Evolutionary conservation across 2,888 invertebrate species (phyloP), one percentile per base, ranked within the genome.

Genomic region (Lithodes maja): DNA sequence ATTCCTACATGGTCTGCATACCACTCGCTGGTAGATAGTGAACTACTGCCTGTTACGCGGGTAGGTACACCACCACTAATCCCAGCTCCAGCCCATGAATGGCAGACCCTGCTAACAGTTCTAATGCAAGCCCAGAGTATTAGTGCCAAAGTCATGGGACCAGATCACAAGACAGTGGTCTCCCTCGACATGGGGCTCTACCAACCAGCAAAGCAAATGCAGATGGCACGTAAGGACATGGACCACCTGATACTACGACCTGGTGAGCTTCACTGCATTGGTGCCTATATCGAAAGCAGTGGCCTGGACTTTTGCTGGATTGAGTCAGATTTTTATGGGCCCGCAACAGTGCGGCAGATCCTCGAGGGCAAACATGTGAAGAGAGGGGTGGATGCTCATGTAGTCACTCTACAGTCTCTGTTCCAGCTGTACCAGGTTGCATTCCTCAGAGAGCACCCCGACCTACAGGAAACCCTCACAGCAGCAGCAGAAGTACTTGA

Each of bases 1-100:
- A 78, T 78, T 78, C 78, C 78, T 12, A 49, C 78, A 7, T 78
- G 78, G 78, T 78, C 78, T 49, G 53, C 33, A 78, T 78, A 78
- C 52, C 78, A 78, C 5, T 52, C 78, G 3, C 3, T 12, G 50
- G 52, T 78, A 53, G 5, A 15, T 74, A 5, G 12, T 17, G 33
- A 12, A 33, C 33, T 33, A 15, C 5, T 74, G 74, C 74, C n/a
- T 74, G 3, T n/a, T 3, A 74, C 74, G n/a, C 5, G 74, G n/a
- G n/a, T 74, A 15, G 74, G 74, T 15, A 5, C 74, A 74, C 74
- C 74, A 3, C 74, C n/a, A 15, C n/a, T 74, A n/a, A 74, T 74
- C 5, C 12, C 74, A 17, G 74, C 74, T 15, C 74, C 74, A 17
- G 74, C 74, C 7, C 74, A 74, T 17, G 74, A 74, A n/a, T 74